Evolutionary conservation across 2,797 vertebrate genomes (phyloP), one percentile per base, ranked within the genome.

Genomic region (Rhinophrynus dorsalis): DNA sequence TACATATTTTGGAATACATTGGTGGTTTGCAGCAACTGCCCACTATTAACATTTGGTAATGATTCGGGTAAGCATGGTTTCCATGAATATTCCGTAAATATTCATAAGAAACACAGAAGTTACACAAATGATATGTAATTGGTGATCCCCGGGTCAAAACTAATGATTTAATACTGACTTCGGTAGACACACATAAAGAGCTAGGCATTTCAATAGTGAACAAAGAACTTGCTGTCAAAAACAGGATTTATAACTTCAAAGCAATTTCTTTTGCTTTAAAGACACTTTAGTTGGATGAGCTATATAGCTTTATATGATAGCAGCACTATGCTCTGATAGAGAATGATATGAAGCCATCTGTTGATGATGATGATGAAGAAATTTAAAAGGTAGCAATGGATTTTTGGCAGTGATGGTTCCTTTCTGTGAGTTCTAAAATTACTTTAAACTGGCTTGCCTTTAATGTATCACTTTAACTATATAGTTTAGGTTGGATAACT

Each of bases 261-360:
- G 21, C 74, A 13, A 17, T 79, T 82, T 78, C 62, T 58, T 65
- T 64, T 75, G 30, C 68, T 59, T 6, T 45, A 61, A 75, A 79
- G 77, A 56, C 64, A 68, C 75, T 55, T 79, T 64, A 67, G 55
- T 80, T 79, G 76, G 74, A 67, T 45, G 40, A 76, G 51, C 48
- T 71, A 18, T 68, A 15, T 57, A 17, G 67, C 76, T 81, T 79
- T 67, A 64, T 78, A 76, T 0, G 0, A 75, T 74, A 69, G 0
- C 56, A 44, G 69, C 42, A 3, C 68, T 80, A 76, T 74, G 32
- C 32, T 67, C 4, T 68, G 33, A 59, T 32, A 69, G 54, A 77
- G 76, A 1, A 20, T 78, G 72, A 54, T 75, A 74, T 3, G 8
- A 47, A 54, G 70, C 74, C 77, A 65, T 70, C 78, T 67, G 8